These are phyloP conservation scores for Myzus persicae DNA, from an alignment of 1,140 invertebrate species.

Conservation along the genomic window DNA sequence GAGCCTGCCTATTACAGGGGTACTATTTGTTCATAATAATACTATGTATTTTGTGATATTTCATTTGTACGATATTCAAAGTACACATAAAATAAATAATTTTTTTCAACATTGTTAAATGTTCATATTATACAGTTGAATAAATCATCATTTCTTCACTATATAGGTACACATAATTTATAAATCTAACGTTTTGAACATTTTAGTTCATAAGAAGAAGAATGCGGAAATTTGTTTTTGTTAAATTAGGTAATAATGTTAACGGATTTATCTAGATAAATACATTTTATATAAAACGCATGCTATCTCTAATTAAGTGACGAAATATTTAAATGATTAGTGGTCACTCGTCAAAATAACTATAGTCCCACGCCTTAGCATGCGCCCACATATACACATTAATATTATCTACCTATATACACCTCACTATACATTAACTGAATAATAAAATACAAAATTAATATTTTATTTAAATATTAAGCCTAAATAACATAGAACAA, in stretches of 20 bases:
- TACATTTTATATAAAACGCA: neutral
- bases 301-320: neutral
- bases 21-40: constrained; percentile 10
- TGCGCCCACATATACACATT: neutral
- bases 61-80: neutral
- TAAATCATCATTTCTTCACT: neutral
- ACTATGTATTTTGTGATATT: neutral
- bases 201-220: neutral
- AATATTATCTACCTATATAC: neutral
- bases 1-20: neutral
- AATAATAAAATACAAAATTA: neutral
- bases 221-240: neutral
- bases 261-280: neutral
- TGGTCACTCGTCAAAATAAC: neutral
- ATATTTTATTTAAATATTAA: constrained; percentile 7
- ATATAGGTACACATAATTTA: neutral
- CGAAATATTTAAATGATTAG: neutral
- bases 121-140: neutral
- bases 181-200: neutral
- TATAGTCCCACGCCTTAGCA: neutral
- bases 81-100: neutral
- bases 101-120: neutral
- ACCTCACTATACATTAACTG: neutral
- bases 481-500: neutral
- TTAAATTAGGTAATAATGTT: neutral